Evolutionary conservation across 1,140 invertebrate species (phyloP).

Genomic region (Formica selysi): DNA sequence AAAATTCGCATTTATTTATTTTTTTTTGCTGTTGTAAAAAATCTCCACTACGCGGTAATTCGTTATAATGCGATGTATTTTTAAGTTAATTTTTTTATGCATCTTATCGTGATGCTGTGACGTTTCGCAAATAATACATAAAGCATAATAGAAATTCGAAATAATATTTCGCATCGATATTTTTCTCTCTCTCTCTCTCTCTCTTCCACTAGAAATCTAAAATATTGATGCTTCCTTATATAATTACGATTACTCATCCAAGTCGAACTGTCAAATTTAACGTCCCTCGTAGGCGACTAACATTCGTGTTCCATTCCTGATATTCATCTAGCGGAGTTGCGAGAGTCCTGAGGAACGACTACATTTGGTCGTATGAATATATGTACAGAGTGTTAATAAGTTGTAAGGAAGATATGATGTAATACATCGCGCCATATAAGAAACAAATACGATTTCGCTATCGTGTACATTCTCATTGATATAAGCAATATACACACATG

Average conservation of each 20-base stretch:
- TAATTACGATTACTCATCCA: not conserved
- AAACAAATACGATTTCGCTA: conserved; percentile 23
- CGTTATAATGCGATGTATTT: not conserved
- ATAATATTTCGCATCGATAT: not conserved
- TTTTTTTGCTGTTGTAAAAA: not conserved
- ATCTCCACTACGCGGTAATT: not conserved
- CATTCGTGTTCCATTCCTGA: not conserved
- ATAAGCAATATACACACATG: not conserved
- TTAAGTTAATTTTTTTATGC: not conserved
- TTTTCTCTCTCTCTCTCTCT: too few species aligned
- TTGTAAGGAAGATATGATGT: conserved; percentile 48
- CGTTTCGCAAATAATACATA: not conserved
- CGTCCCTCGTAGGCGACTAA: not conserved
- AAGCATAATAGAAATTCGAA: not conserved
- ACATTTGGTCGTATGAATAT: conserved; percentile 52
- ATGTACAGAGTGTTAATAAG: conserved; percentile 19
- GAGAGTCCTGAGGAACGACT: conserved; percentile 50
- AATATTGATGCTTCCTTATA: not conserved
- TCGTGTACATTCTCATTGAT: conserved; percentile 41
- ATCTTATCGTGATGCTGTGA: not conserved
- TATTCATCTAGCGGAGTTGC: conserved; percentile 35
- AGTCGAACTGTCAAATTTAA: not conserved
- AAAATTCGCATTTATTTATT: not conserved
- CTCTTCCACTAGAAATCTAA: not conserved
- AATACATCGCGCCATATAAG: not conserved